Base-by-base conservation (phyloP, 1,140 invertebrate species). In the Akabosia matsudoensis region DNA sequence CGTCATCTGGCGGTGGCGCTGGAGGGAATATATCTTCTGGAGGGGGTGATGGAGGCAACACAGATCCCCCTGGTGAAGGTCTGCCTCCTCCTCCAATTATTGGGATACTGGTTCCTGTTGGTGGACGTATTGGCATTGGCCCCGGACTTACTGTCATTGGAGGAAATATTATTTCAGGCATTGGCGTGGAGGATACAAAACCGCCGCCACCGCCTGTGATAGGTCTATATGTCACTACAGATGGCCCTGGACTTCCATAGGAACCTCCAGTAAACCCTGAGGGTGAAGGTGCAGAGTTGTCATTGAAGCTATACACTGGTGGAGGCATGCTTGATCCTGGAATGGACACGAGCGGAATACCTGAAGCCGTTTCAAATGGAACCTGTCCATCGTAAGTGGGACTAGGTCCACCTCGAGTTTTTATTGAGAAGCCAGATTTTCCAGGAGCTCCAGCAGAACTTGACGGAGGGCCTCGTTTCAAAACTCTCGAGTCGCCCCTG, bases 31-130 rank as follows among this genome's bases (percentile, higher is more conserved):
- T 45, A 10, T 64, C 71, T 22, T 37, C 64, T 0, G 56, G 37
- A 16, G 76, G 76, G 24, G 75, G 71, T 64, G 76, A 70, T 16
- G 76, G 76, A 10, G 73, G 76, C 18, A 76, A 74, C 30, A 67
- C 30, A 10, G 26, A 33, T 34, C 22, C 31, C 45, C 16, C 61
- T 26, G 33, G 26, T 31, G 72, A 18, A 64, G 4, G 7, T 0
- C 33, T 34, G 33, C 56, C 76, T 1, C 73, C 76, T 0, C 76
- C 76, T 16, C 76, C 76, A 72, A 77, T 77, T 34, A 77, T 77
- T 2, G 76, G 76, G 13, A 77, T 73, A 76, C 70, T 76, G 33
- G 71, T 73, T 18, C 26, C 22, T 64, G 18, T 28, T 28, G 33
- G 28, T 30, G 56, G 24, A n/a, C 70, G 31, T n/a, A 34, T 72